Conservation (phyloP, 2,797 vertebrate genomes). For the Gallirallus australis region DNA sequence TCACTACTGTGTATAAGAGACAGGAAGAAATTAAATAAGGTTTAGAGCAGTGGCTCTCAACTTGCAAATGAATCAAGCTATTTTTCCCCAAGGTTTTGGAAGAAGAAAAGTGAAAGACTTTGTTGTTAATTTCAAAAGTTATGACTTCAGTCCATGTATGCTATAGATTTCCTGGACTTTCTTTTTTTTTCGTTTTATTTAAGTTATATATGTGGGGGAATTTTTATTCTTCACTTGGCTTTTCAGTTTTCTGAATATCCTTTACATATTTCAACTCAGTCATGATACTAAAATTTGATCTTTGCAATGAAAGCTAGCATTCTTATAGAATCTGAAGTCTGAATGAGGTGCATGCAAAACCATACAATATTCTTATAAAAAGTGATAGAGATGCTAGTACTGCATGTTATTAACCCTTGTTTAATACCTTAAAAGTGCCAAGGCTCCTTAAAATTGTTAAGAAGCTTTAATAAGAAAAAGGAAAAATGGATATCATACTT, state of each 20-base stretch:
- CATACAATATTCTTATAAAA: neutral
- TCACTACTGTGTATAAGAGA: neutral
- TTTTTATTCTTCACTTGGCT: neutral
- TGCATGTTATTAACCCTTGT: neutral
- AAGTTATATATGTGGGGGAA: neutral
- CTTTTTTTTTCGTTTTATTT: neutral
- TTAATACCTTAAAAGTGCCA: neutral
- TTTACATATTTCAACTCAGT: neutral
- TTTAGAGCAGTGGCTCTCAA: neutral
- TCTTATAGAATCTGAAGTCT: neutral
- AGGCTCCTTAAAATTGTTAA: neutral
- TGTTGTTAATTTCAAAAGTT: neutral
- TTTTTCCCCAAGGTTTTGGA: neutral
- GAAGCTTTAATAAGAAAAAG: neutral
- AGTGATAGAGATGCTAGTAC: neutral
- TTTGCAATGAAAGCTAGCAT: neutral
- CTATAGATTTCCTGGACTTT: fast-evolving
- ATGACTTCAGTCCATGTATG: fast-evolving
- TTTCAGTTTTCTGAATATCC: neutral
- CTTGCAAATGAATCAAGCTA: neutral
- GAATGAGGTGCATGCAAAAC: neutral
- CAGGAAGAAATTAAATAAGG: neutral
- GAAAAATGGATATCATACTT: neutral
- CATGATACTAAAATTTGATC: neutral
- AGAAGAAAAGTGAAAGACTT: neutral